These are phyloP conservation scores for Pachycephus smyrnensis DNA, from an alignment of 2,888 invertebrate species.

Conservation along the genomic window DNA sequence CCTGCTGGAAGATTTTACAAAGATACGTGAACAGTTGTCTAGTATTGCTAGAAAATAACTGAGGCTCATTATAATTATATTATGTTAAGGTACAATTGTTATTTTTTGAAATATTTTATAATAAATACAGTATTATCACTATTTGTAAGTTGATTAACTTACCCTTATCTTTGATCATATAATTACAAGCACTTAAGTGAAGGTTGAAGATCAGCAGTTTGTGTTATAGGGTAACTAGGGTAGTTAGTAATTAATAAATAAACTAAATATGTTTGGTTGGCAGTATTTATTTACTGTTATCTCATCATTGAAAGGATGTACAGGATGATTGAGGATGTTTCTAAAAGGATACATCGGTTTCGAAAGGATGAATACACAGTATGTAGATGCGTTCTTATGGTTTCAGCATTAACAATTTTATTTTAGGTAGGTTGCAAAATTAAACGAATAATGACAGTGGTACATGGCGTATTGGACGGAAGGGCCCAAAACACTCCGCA, in stretches of 20 bases:
- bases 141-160: not conserved
- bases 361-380: constrained; percentile 35
- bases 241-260: not conserved
- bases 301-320: not conserved
- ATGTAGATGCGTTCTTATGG: constrained; percentile 50
- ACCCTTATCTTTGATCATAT: not conserved
- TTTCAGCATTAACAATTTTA: constrained; percentile 63
- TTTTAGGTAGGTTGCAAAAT: constrained; percentile 60
- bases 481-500: constrained; percentile 65
- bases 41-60: constrained; percentile 35
- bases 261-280: not conserved
- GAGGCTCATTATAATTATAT: not conserved
- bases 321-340: not conserved
- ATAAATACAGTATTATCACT: not conserved
- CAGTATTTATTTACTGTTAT: not conserved
- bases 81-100: not conserved
- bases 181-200: not conserved
- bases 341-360: not conserved
- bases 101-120: not conserved
- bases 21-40: constrained; percentile 39
- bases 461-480: constrained; percentile 65
- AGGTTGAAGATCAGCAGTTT: not conserved
- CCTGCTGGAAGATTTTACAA: constrained; percentile 36
- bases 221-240: not conserved
- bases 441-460: constrained; percentile 59